Evolutionary conservation across 2,113 vertebrate species (phyloP), one percentile per base, ranked within the genome.

Genomic region (Thalassarche chlororhynchos): DNA sequence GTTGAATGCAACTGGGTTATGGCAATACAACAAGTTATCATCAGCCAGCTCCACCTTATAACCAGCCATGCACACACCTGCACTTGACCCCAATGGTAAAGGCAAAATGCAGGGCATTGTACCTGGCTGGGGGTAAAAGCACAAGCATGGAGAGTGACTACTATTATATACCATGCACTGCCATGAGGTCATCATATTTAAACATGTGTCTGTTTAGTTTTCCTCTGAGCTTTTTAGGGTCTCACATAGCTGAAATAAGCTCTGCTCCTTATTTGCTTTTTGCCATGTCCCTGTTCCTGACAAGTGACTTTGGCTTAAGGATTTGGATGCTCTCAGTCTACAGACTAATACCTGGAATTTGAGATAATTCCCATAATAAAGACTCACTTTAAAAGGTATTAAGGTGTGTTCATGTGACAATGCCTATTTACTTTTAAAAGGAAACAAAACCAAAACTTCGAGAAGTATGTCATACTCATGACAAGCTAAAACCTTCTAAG

Each of bases 161-260:
- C 23, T 47, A 0, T 58, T 13, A 31, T 0, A 70, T 46, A 29
- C 8, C 7, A 19, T 9, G 34, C 17, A 14, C 5, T 17, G 16
- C 24, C 8, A 16, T 18, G 47, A 54, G 5, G 60, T 79, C 42
- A 54, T 25, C 4, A 2, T 36, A 13, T 66, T 61, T 82, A 85
- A 90, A 70, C 3, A 0, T 1, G 3, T n/a, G 25, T 18, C 29
- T 1, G 0, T 40, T 84, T 54, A 47, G 12, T 64, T 89, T 74
- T 84, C 10, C 74, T 71, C 42, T 47, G 25, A 84, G 12, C 2
- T 75, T 80, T 74, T 51, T 29, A 29, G 20, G 17, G 26, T 71
- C 18, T 82, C 23, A 14, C 0, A 0, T 21, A 47, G 17, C 29
- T 78, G 55, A 66, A 54, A n/a, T 77, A 87, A 91, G 29, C 17